phyloP scores from a whole-genome alignment of 1,140 invertebrate species.

The Gyrodactylus salaris region DNA sequence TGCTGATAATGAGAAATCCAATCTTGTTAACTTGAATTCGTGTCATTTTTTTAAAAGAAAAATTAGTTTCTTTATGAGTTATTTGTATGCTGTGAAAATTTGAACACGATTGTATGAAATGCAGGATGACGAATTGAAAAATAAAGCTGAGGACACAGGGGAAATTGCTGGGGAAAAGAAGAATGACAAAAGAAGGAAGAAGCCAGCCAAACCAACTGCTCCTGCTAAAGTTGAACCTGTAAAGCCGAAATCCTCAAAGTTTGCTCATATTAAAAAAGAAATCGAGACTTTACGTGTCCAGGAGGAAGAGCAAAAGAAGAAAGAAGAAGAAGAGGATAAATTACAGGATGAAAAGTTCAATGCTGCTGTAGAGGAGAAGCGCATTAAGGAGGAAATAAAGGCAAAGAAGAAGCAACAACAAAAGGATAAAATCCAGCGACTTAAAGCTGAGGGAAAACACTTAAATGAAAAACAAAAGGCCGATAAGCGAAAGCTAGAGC shows the following conservation, averaged over 20 bases:
- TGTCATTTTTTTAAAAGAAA: neutral
- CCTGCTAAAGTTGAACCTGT: neutral
- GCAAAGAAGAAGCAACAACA: slow-evolving; percentile 67
- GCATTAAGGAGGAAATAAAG: slow-evolving; percentile 32
- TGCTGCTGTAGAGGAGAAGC: slow-evolving; percentile 18
- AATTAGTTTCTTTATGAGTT: neutral
- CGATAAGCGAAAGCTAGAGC: slow-evolving; percentile 45
- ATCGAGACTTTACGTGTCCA: slow-evolving; percentile 12
- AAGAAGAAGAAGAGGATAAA: slow-evolving; percentile 46
- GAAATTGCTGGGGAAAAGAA: neutral
- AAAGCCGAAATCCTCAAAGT: neutral
- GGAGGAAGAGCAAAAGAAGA: slow-evolving; percentile 28
- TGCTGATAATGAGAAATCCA: neutral
- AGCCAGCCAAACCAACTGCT: neutral
- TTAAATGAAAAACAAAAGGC: slow-evolving; percentile 51
- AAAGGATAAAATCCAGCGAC: slow-evolving; percentile 55
- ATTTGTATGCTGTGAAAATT: neutral
- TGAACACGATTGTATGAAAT: neutral
- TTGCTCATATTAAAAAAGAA: neutral
- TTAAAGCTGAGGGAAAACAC: slow-evolving; percentile 71
- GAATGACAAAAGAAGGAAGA: neutral
- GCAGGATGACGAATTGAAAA: neutral
- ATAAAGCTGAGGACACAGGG: neutral
- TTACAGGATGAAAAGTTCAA: slow-evolving; percentile 31
- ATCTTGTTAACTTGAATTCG: neutral